Evolutionary conservation across 2,888 invertebrate species (phyloP).

Genomic region (Metacarcinus magister): DNA sequence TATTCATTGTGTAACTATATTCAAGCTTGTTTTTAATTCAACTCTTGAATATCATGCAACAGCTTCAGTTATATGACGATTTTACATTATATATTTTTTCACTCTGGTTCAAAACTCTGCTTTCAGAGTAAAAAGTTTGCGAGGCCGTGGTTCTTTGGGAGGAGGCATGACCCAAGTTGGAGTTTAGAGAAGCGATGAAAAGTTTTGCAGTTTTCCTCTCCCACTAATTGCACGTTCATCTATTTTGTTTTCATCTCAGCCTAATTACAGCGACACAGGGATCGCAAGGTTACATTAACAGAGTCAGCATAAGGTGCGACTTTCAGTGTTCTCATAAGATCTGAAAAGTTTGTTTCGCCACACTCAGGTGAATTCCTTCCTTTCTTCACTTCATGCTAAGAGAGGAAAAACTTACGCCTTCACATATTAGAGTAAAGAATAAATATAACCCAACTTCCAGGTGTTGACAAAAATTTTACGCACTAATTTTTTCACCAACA

Average conservation of each 20-base stretch:
- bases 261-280: constrained; percentile 1
- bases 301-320: not conserved
- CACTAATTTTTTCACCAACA: not conserved
- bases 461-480: not conserved
- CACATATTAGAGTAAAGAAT: not conserved
- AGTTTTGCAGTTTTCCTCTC: constrained; percentile 36
- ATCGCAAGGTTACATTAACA: not conserved
- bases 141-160: constrained; percentile 6
- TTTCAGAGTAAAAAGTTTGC: not conserved
- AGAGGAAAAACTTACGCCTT: not conserved
- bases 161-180: constrained; percentile 20
- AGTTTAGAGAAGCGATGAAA: constrained; percentile 29
- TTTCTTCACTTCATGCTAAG: not conserved
- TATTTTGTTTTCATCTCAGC: not conserved
- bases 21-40: not conserved
- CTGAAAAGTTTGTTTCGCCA: not conserved
- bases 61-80: not conserved
- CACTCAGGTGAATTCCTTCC: not conserved
- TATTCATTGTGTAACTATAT: not conserved
- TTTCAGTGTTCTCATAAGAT: not conserved
- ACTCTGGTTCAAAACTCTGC: not conserved
- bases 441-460: not conserved
- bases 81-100: not conserved
- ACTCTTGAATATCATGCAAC: not conserved
- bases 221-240: constrained; percentile 35